Base-by-base conservation (phyloP, 35 echinoderm and acorn worm genomes). In the Apostichopus californicus region DNA sequence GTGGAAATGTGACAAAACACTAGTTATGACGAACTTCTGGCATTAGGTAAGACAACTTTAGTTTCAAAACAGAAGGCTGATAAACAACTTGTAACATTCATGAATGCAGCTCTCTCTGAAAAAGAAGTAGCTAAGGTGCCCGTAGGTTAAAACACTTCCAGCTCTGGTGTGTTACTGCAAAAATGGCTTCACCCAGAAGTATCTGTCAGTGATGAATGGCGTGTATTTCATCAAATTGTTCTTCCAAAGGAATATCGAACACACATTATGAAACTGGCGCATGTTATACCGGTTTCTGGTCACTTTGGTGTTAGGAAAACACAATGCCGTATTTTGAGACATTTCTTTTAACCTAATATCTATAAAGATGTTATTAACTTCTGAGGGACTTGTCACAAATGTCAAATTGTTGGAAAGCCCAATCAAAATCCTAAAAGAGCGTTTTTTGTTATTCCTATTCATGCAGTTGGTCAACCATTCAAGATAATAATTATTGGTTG, bases 381-480 rank as follows among this genome's bases (percentile, higher is more conserved):
- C n/a, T 73, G 71, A 1, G 24, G 71, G n/a, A 73, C 5, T 73
- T 73, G 71, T 18, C 20, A 24, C 0, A 22, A 1, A 18, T 73
- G 71, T 18, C 14, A 17, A 73, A 73, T 73, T 5, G 71, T n/a
- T 12, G 20, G 71, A 0, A 91, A 91, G 23, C 90, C 89, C 0
- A 56, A 90, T 77, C 52, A 57, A 18, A 81, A 93, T 75, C 13
- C 92, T 87, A 59, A 90, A 83, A 14, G 95, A 0, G 28, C 55
- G 81, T 20, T 54, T 54, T 6, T 13, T n/a, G 15, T 68, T 73
- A 80, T 56, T 22, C 90, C 90, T 28, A 92, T 83, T 1, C 78
- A 59, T 26, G 90, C 90, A 80, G 55, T 57, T 6, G 90, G 61
- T 23, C 53, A 63, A 14, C 78, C 58, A 0, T 92, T 92, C 55